These are phyloP conservation scores for Tigriopus japonicus DNA, from an alignment of 1,140 invertebrate species.

Conservation along the genomic window DNA sequence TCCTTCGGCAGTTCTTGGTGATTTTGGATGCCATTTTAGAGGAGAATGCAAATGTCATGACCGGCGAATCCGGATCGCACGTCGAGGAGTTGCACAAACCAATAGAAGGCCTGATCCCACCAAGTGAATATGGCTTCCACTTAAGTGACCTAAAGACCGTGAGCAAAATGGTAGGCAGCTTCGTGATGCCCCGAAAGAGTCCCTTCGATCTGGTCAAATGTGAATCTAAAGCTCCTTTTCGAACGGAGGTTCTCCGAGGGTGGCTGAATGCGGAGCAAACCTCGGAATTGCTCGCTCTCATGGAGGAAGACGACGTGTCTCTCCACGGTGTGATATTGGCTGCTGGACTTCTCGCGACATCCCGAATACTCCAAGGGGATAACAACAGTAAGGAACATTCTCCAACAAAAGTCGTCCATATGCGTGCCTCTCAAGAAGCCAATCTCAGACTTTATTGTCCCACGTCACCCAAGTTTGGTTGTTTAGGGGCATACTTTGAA, in stretches of 20 bases:
- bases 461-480: background rate
- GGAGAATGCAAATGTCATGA: background rate
- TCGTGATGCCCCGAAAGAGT: background rate
- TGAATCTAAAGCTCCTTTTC: background rate
- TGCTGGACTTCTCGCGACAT: background rate
- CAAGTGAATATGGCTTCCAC: background rate
- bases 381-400: background rate
- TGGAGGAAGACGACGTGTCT: constrained; percentile 5
- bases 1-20: constrained; percentile 1
- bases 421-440: background rate
- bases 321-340: constrained; percentile 6
- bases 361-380: background rate
- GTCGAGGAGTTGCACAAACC: background rate
- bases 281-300: background rate
- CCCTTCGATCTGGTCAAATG: background rate
- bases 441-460: constrained; percentile 7
- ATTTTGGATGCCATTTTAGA: constrained; percentile 3
- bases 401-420: background rate
- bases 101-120: background rate
- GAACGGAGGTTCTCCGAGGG: constrained; percentile 3
- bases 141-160: background rate
- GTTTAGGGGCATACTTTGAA: background rate
- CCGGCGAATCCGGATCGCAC: background rate
- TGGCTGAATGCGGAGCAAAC: constrained; percentile 5
- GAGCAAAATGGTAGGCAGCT: background rate